Percentiles rank a stretch among this genome's conserved stretches.
Conservation (phyloP, 2,888 invertebrate genomes). For the Taphrorychus bicolor region DNA sequence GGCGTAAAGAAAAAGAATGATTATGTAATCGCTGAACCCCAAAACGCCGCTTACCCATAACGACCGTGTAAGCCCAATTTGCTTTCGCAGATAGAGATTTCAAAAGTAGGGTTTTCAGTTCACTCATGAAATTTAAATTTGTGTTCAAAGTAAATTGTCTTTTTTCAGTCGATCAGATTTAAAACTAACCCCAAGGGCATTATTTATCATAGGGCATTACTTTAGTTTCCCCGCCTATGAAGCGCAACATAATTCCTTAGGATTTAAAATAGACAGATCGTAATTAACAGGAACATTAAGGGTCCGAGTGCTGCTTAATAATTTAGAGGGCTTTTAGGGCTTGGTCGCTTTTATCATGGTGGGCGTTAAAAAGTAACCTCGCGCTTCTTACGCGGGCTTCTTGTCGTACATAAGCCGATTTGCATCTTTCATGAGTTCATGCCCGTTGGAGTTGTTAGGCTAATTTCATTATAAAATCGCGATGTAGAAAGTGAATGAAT, state of each 20-base stretch:
- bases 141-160: neutral
- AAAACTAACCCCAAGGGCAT: no score
- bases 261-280: slow-evolving; percentile 9
- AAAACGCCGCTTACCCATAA: neutral
- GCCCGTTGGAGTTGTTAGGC: no score
- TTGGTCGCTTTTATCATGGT: slow-evolving; percentile 23
- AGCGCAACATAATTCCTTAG: neutral
- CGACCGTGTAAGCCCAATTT: slow-evolving; percentile 4
- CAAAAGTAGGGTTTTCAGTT: neutral
- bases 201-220: no score
- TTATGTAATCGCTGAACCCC: slow-evolving; percentile 5
- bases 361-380: slow-evolving; percentile 4
- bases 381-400: neutral
- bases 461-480: no score
- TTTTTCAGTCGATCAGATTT: no score
- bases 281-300: slow-evolving; percentile 29
- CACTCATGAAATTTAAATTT: neutral
- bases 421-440: no score
- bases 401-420: no score
- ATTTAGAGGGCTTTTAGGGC: slow-evolving; percentile 35
- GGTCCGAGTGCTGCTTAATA: slow-evolving; percentile 24
- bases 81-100: neutral
- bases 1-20: slow-evolving; percentile 3
- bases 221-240: no score
- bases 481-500: no score